phyloP scores from a whole-genome alignment of 1,140 invertebrate genomes.

The Solenopsis invicta region DNA sequence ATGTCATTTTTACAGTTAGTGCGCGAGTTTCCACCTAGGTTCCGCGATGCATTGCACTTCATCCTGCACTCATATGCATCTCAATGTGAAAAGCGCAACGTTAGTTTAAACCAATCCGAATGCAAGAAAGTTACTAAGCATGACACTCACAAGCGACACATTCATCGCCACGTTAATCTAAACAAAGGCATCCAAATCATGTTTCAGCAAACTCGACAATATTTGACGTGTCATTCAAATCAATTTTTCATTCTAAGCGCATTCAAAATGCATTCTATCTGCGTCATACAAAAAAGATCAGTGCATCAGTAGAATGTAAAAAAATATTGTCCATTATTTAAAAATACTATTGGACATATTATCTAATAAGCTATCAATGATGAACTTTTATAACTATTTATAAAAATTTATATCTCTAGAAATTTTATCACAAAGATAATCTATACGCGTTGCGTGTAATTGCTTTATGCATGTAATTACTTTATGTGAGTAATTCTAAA shows the following conservation, averaged over 20 bases:
- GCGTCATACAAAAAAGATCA: neutral
- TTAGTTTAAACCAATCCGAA: neutral
- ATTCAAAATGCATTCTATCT: neutral
- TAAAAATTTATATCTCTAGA: neutral
- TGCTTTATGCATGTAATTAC: neutral
- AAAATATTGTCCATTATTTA: neutral
- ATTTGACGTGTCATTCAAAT: constrained; percentile 3
- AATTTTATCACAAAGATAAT: neutral
- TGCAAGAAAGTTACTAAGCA: neutral
- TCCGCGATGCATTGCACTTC: neutral
- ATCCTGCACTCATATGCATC: neutral
- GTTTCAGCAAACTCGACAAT: constrained; percentile 6
- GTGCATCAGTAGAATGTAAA: neutral
- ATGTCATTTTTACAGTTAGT: constrained; percentile 39
- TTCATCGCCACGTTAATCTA: neutral
- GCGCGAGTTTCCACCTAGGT: neutral
- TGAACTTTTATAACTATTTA: constrained; percentile 3
- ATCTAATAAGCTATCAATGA: neutral
- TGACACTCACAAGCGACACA: neutral
- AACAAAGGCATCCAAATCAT: neutral
- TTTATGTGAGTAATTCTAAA: neutral
- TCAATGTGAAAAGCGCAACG: neutral
- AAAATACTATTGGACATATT: neutral
- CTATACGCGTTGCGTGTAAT: neutral
- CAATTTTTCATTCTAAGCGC: neutral